Evolutionary conservation across 1,140 invertebrate genomes (phyloP), one percentile per base, ranked within the genome.

Genomic region (Monomorium pharaonis): DNA sequence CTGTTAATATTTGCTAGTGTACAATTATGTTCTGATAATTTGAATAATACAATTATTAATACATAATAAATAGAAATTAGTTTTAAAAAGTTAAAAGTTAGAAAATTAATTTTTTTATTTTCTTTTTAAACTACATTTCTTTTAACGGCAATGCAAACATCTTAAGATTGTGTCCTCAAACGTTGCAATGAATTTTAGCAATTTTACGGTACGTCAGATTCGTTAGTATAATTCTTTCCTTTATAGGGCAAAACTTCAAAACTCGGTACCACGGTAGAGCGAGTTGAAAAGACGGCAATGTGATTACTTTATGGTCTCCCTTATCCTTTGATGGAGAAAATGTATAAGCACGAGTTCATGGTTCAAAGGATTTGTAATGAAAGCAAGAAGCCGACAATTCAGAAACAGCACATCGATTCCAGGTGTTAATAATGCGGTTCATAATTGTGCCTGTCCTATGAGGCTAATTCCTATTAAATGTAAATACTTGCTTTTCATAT

Each of bases 401-500:
- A 91, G 78, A 89, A 93, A 80, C 92, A 94, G 93, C 93, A 89
- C 89, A 92, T 89, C 92, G 72, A 89, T 44, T 88, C 94, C 94
- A 95, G 94, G 94, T 94, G 94, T 94, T 92, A 93, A 94, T 95
- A 95, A 95, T 95, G 94, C 94, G 87, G n/a, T 80, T 90, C 86
- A 89, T 94, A 95, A 94, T 95, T 94, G 92, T 93, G 86, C 89
- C 83, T 78, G 85, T 76, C 81, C 85, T 44, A 62, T 60, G 37
- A 27, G 89, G 89, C 90, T 93, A 93, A 94, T 92, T 94, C 91
- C 91, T 86, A 94, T 94, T 94, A 94, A 95, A 94, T 78, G 87
- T 94, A 93, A 94, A 92, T 93, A 93, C 92, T 95, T 94, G 93
- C 94, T 95, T 94, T n/a, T 93, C 92, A 93, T 92, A 94, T 91